Base-by-base conservation (phyloP, 2,113 vertebrate species). In the Muntiacus muntjak region DNA sequence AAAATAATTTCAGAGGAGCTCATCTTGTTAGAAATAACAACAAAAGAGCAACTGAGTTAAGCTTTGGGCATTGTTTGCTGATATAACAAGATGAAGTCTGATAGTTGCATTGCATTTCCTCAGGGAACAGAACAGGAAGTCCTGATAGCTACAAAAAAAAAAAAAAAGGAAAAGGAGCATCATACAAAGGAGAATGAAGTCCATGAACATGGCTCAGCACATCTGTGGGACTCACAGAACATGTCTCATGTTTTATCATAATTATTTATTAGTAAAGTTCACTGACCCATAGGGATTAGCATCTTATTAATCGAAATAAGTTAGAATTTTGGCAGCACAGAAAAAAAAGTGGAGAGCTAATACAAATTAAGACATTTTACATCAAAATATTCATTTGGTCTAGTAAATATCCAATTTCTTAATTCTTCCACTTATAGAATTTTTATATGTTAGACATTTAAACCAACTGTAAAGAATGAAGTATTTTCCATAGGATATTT, bases 1-100 rank as follows among this genome's bases (percentile, higher is more conserved):
- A 94, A 97, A 96, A 95, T 78, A 83, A 94, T 92, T 97, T 83
- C 64, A 90, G 28, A 90, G 6, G 14, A 76, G 7, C 9, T 96
- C 45, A 57, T 90, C 92, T 93, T 83, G 74, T 30, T 57, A 96
- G 87, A 83, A 76, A 91, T 94, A 95, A 86, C 19, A 83, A 50
- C 43, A 88, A 96, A 93, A 52, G 11, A 82, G 28, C 40, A 52
- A 83, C 60, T 87, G 76, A 86, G 43, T 84, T 87, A 84, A 91
- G 43, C 57, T 57, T 85, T 21, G 30, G 71, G 57, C 25, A 54
- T 1, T 55, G n/a, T 90, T 95, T 84, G 79, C 17, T 84, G 62
- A 94, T 58, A 16, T 47, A 87, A 19, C 90, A 87, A 95, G n/a
- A 95, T 47, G 52, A 95, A 58, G 19, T 40, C 47, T 83, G 26